Conservation (phyloP, 2,888 invertebrate species). For the Anoplius nigerrimus region DNA sequence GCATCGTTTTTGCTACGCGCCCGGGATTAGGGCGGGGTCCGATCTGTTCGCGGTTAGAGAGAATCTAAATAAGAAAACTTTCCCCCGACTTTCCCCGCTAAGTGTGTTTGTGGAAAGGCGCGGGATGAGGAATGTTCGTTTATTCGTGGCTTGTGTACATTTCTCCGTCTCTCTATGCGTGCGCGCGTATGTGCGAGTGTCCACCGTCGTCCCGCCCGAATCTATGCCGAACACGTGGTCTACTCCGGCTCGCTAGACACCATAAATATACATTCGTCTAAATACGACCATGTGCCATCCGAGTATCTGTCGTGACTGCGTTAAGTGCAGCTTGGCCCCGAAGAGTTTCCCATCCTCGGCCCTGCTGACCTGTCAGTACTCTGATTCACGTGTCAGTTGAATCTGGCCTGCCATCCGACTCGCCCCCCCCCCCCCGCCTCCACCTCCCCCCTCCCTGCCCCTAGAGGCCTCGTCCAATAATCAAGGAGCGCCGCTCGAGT, state of each 20-base stretch:
- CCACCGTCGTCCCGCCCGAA: neutral
- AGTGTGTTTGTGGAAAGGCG: no score
- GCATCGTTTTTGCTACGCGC: no score
- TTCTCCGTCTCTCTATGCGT: neutral
- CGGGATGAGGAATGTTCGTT: no score
- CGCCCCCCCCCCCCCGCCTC: neutral
- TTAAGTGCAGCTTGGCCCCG: neutral
- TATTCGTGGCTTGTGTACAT: neutral
- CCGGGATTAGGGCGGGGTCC: no score
- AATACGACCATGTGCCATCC: slow-evolving; percentile 51
- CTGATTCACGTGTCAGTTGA: no score
- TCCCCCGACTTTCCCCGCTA: no score
- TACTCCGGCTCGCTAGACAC: neutral
- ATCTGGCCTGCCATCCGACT: neutral
- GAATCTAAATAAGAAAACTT: no score
- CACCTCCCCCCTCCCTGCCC: neutral
- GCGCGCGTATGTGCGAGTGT: neutral
- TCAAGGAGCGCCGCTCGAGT: no score
- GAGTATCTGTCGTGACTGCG: slow-evolving; percentile 39
- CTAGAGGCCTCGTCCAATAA: neutral
- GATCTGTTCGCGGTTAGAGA: no score
- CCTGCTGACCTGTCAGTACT: neutral
- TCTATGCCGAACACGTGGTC: neutral
- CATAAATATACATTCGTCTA: slow-evolving; percentile 61
- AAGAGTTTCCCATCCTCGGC: neutral